Percentiles rank a stretch among this genome's conserved stretches.
Evolutionary conservation across 2,797 vertebrate genomes (phyloP).

Genomic region (Mionectes olivaceus): DNA sequence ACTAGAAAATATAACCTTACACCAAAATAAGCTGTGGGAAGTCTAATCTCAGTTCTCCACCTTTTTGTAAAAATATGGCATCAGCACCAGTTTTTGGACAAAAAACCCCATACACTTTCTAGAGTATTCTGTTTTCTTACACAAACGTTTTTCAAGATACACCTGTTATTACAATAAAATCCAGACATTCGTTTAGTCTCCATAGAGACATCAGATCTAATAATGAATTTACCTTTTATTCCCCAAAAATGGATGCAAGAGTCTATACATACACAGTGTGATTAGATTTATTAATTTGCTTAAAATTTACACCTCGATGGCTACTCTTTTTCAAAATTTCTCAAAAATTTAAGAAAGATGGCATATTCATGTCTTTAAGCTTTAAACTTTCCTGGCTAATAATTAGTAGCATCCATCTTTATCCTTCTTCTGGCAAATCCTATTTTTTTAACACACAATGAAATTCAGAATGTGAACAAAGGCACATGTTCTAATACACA

Average conservation of each 20-base stretch:
- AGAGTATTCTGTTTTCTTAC: background rate
- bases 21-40: background rate
- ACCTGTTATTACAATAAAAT: background rate
- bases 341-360: background rate
- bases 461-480: background rate
- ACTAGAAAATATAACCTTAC: background rate
- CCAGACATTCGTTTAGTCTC: background rate
- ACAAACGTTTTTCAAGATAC: background rate
- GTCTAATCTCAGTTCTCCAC: background rate
- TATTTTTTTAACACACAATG: background rate
- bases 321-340: background rate
- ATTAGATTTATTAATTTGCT: background rate
- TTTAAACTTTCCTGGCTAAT: background rate
- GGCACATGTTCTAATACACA: background rate
- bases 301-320: background rate
- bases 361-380: background rate
- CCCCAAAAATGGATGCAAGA: background rate
- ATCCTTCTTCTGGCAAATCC: background rate
- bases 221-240: background rate
- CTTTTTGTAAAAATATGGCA: background rate
- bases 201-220: background rate
- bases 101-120: background rate
- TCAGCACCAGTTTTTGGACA: background rate
- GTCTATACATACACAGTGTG: background rate
- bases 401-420: background rate